Evolutionary conservation across 2,888 invertebrate genomes (phyloP).

Genomic region (Mimumesa dahlbomi): DNA sequence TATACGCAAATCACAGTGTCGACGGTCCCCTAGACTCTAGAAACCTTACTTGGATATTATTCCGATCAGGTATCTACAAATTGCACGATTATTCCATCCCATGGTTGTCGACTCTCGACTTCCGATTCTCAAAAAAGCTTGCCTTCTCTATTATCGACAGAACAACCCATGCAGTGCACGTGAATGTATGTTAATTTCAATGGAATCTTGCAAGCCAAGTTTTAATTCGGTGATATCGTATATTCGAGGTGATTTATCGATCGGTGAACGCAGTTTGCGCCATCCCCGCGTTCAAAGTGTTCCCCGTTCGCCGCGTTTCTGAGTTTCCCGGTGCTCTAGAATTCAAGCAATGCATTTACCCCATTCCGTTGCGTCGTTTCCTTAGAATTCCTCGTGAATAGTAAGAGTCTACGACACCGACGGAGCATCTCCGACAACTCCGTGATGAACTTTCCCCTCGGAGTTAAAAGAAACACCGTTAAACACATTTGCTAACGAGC

Average conservation of each 20-base stretch:
- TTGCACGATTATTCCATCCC: neutral
- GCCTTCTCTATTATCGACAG: too few relatives aligned
- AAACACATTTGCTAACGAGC: slow-evolving; percentile 22
- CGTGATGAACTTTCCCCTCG: slow-evolving; percentile 23
- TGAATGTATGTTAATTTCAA: too few relatives aligned
- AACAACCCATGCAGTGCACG: too few relatives aligned
- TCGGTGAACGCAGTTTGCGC: too few relatives aligned
- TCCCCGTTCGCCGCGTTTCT: slow-evolving; percentile 7
- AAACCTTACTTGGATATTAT: neutral
- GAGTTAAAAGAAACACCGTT: slow-evolving; percentile 15
- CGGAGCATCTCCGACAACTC: slow-evolving; percentile 10
- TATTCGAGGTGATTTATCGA: too few relatives aligned
- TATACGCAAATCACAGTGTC: neutral
- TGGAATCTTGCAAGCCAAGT: too few relatives aligned
- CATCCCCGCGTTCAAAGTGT: too few relatives aligned
- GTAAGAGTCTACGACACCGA: slow-evolving; percentile 18
- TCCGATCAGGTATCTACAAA: neutral
- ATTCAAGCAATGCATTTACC: slow-evolving; percentile 38
- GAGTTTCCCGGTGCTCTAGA: slow-evolving; percentile 37
- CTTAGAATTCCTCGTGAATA: slow-evolving; percentile 18
- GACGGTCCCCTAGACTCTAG: neutral
- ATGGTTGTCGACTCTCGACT: too few relatives aligned
- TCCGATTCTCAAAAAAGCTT: too few relatives aligned
- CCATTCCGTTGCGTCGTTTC: slow-evolving; percentile 4
- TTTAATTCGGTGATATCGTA: too few relatives aligned